Evolutionary conservation across 2,113 vertebrate genomes (phyloP).

Genomic region (Elgaria multicarinata): DNA sequence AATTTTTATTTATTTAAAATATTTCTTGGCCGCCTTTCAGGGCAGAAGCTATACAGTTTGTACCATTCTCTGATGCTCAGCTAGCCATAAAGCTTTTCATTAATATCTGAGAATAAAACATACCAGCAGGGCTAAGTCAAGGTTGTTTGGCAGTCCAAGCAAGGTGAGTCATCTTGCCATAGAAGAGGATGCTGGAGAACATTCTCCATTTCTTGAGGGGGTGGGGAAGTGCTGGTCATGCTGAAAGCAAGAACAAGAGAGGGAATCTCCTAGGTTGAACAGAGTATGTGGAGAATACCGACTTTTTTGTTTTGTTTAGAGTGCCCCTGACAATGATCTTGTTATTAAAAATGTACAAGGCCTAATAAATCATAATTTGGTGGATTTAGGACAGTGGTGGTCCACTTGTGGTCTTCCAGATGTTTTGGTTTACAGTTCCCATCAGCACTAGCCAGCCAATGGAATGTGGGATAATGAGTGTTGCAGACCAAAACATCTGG

Average conservation of each 20-base stretch:
- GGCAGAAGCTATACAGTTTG: too few species aligned
- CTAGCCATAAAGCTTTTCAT: not conserved
- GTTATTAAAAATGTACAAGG: not conserved
- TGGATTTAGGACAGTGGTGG: too few species aligned
- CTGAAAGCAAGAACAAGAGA: not conserved
- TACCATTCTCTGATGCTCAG: not conserved
- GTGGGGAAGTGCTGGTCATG: not conserved
- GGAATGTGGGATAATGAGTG: too few species aligned
- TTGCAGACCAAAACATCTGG: too few species aligned
- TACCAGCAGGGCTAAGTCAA: not conserved
- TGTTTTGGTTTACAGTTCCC: too few species aligned
- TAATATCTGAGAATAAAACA: not conserved
- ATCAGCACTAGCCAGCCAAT: too few species aligned
- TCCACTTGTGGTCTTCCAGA: too few species aligned
- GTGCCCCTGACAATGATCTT: not conserved
- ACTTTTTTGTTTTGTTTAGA: not conserved
- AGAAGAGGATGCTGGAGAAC: not conserved
- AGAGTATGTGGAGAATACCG: not conserved
- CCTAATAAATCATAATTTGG: not conserved
- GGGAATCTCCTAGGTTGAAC: not conserved
- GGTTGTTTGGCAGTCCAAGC: not conserved
- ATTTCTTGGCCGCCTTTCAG: too few species aligned
- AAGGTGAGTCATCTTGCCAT: not conserved
- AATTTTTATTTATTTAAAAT: too few species aligned
- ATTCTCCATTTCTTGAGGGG: not conserved